These are phyloP conservation scores for Halocaridina rubra DNA, from an alignment of 2,888 invertebrate species.

Conservation along the genomic window DNA sequence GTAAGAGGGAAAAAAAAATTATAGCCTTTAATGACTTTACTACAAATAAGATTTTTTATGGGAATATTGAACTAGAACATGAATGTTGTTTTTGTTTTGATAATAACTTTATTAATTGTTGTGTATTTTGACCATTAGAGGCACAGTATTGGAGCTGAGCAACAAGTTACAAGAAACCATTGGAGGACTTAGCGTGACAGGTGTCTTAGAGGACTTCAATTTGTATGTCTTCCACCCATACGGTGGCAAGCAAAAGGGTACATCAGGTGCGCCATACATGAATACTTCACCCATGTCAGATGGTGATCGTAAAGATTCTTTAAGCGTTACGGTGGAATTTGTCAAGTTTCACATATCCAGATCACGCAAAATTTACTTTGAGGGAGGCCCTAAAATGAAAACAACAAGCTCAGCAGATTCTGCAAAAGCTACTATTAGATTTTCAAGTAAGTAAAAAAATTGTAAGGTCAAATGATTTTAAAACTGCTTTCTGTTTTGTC, in stretches of 20 bases:
- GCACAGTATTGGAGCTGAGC: slow-evolving; percentile 35
- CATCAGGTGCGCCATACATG: slow-evolving; percentile 31
- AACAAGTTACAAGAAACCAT: slow-evolving; percentile 72
- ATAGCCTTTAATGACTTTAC: too few species aligned
- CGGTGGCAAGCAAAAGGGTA: slow-evolving; percentile 85
- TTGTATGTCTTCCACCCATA: slow-evolving; percentile 99
- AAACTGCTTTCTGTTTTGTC: too few species aligned
- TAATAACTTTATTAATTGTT: too few species aligned
- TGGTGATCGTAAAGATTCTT: slow-evolving; percentile 92
- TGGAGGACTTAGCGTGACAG: slow-evolving; percentile 93
- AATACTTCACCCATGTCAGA: slow-evolving; percentile 70
- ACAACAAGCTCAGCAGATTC: slow-evolving; percentile 28
- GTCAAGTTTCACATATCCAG: slow-evolving; percentile 95
- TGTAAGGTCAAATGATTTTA: too few species aligned
- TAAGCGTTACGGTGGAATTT: slow-evolving; percentile 96
- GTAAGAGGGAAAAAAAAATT: too few species aligned
- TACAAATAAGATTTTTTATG: too few species aligned
- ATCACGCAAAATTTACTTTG: slow-evolving; percentile 87
- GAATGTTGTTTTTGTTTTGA: too few species aligned
- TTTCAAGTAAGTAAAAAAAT: slow-evolving; percentile 87
- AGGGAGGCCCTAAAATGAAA: slow-evolving; percentile 67
- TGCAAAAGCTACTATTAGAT: slow-evolving; percentile 83
- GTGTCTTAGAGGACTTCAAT: slow-evolving; percentile 95
- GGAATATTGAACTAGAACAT: too few species aligned
- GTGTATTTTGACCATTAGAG: slow-evolving; percentile 14